Evolutionary conservation across 2,797 vertebrate species (phyloP), one percentile per base, ranked within the genome.

Genomic region (Sebastes reedi): DNA sequence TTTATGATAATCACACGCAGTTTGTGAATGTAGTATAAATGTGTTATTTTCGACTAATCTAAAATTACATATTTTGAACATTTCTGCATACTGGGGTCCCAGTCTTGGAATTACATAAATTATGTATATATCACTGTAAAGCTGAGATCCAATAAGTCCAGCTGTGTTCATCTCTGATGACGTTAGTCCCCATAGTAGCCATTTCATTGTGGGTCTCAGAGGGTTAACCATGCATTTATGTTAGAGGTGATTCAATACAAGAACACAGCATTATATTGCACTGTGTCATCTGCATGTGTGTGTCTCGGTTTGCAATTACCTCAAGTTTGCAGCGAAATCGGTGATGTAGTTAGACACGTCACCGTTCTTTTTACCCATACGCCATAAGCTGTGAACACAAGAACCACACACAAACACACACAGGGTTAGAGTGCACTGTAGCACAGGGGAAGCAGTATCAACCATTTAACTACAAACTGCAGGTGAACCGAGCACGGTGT

Each of bases 271-370:
- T 8, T 50, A 42, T 14, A 14, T 8, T 29, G 61, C 7, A 10
- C 22, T 42, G 46, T 46, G 3, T 10, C 14, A 27, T 50, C 52
- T 55, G 62, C 25, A 56, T 18, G 16, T 52, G 27, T 36, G 58
- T 50, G 68, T 80, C 55, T 80, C 34, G 11, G 81, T 89, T 89
- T 72, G 32, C 88, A 91, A 91, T 96, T 90, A 96, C 96, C 96
- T 96, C 94, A 96, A 92, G 91, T 95, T 95, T 94, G 96, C 92
- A 93, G 95, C 95, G 87, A 96, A 96, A 91, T 96, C 96, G 75
- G 92, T 95, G 94, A 96, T 95, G 94, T 95, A 95, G 95, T 95
- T 96, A 76, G 95, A 95, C 86, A 96, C 88, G 80, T 96, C 95
- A 89, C 95, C 95, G 68, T 96, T 96, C 95, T 96, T 96, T 95